Conservation (phyloP, 2,113 vertebrate species). For the Pachycephala philippinensis region DNA sequence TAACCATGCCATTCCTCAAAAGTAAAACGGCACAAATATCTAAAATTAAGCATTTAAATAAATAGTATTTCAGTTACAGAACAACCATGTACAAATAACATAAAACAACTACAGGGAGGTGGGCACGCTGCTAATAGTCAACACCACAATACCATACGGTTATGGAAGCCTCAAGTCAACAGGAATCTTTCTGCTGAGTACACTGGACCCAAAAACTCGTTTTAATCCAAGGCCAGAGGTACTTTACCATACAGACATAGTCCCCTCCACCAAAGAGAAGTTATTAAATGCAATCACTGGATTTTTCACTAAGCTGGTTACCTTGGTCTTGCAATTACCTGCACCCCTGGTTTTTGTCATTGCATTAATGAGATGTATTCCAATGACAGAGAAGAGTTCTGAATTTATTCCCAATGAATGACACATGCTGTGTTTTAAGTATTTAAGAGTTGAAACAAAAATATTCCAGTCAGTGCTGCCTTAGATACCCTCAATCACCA, state of each 20-base stretch:
- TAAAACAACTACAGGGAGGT: not conserved
- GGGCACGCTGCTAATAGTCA: not conserved
- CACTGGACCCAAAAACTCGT: accelerated
- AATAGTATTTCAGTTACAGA: not conserved
- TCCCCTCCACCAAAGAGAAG: accelerated
- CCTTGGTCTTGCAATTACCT: not conserved
- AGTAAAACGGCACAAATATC: not conserved
- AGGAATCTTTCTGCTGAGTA: not conserved
- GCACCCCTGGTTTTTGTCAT: not conserved
- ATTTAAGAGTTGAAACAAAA: not conserved
- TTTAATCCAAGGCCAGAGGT: not conserved
- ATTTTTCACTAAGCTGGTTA: not conserved
- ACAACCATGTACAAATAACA: not conserved
- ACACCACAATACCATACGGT: accelerated
- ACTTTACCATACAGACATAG: accelerated
- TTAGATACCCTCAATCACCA: accelerated
- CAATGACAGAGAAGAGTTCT: accelerated
- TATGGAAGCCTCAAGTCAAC: not conserved
- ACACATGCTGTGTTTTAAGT: accelerated
- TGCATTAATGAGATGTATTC: not conserved
- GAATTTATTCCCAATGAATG: not conserved
- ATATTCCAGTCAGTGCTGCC: accelerated
- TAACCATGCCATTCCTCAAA: not conserved
- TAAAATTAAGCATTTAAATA: not conserved
- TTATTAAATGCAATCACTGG: accelerated